Evolutionary conservation across 2,888 invertebrate genomes (phyloP).

Genomic region (Norana najaformis): DNA sequence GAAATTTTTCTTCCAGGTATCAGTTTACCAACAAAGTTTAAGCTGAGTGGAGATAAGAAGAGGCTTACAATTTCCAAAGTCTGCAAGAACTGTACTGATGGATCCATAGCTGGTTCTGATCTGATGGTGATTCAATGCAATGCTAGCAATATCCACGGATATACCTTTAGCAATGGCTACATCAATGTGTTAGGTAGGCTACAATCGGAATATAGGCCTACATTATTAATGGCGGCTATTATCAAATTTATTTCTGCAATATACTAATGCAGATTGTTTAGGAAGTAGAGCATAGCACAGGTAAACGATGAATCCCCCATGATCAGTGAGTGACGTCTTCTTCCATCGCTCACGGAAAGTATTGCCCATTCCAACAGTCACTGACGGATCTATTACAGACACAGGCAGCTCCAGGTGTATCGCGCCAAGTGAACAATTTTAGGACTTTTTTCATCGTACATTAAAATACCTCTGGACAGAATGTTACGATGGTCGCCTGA

Average conservation of each 20-base stretch:
- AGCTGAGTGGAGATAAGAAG: slow-evolving; percentile 23
- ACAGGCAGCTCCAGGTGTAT: slow-evolving; percentile 39
- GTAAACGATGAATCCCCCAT: too few relatives aligned
- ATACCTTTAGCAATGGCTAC: slow-evolving; percentile 39
- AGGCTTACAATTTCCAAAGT: slow-evolving; percentile 37
- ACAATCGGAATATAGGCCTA: neutral
- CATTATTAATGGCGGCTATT: too few relatives aligned
- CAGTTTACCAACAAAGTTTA: neutral
- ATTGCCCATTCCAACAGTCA: too few relatives aligned
- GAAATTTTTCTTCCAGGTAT: slow-evolving; percentile 25
- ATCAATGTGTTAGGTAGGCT: slow-evolving; percentile 44
- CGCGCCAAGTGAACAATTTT: slow-evolving; percentile 42
- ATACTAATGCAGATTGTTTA: too few relatives aligned
- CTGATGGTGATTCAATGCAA: slow-evolving; percentile 44
- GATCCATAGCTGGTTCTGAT: slow-evolving; percentile 22
- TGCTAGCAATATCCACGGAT: slow-evolving; percentile 42
- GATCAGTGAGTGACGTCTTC: too few relatives aligned
- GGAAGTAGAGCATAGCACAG: too few relatives aligned
- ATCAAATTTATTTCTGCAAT: too few relatives aligned
- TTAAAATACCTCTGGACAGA: slow-evolving; percentile 36
- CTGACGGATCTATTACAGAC: too few relatives aligned
- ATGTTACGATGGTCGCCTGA: slow-evolving; percentile 25
- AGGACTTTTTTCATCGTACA: too few relatives aligned
- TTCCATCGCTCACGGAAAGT: too few relatives aligned
- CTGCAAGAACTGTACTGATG: slow-evolving; percentile 38